phyloP scores from a whole-genome alignment of 2,797 vertebrate genomes.

The Pseudocheirus occidentalis region DNA sequence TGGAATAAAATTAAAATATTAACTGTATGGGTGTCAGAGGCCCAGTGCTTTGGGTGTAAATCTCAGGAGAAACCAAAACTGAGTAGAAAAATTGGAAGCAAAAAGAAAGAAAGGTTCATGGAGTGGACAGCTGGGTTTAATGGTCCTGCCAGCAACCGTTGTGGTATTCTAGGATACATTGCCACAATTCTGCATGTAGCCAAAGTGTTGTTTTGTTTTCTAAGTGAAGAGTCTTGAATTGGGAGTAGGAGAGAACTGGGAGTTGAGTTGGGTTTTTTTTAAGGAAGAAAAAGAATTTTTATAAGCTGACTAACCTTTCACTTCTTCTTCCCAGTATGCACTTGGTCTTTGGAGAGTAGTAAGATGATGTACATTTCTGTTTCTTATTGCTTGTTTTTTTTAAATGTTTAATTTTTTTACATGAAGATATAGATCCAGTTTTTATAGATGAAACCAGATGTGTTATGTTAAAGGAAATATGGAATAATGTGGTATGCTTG shows the following conservation, averaged over 20 bases:
- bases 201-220: background rate
- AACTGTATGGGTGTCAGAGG: background rate
- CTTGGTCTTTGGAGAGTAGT: slow-evolving; percentile 42
- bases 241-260: slow-evolving; percentile 17
- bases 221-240: slow-evolving; percentile 64
- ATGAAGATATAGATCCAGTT: slow-evolving; percentile 27
- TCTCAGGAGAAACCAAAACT: background rate
- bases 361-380: slow-evolving; percentile 53
- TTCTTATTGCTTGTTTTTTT: slow-evolving; percentile 35
- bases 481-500: slow-evolving; percentile 46
- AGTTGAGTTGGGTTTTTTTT: background rate
- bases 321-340: slow-evolving; percentile 47
- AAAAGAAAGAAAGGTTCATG: background rate
- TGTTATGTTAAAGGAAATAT: slow-evolving; percentile 47
- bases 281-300: slow-evolving; percentile 63
- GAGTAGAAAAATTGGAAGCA: background rate
- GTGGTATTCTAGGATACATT: slow-evolving; percentile 57
- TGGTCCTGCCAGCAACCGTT: slow-evolving; percentile 62
- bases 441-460: slow-evolving; percentile 36
- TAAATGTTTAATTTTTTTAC: slow-evolving; percentile 45
- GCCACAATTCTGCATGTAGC: slow-evolving; percentile 10
- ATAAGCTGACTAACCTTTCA: slow-evolving; percentile 7
- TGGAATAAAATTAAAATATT: background rate
- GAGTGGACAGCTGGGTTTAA: slow-evolving; percentile 1
- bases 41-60: background rate